Evolutionary conservation across 2,797 vertebrate genomes (phyloP).

Genomic region (Neosilurus hyrtlii): DNA sequence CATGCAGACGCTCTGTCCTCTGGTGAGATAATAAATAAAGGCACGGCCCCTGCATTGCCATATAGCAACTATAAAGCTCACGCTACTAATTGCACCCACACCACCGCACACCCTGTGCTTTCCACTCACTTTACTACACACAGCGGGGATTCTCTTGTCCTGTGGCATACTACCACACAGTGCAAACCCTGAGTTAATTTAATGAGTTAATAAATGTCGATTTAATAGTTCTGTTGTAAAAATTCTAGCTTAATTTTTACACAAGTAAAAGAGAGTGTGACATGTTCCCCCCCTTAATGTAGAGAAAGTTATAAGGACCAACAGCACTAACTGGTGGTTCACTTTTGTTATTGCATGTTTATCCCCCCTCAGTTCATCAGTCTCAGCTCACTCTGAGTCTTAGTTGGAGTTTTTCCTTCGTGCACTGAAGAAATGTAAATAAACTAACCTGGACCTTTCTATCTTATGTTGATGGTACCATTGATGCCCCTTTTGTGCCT

Average conservation of each 20-base stretch:
- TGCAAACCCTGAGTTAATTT: conserved; percentile 3
- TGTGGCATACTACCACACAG: conserved; percentile 1
- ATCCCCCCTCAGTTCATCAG: not conserved
- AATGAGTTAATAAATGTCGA: conserved; percentile 17
- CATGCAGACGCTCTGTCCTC: conserved; percentile 32
- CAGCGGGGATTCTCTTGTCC: not conserved
- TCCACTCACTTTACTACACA: conserved; percentile 9
- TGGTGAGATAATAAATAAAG: conserved; percentile 43
- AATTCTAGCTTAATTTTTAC: conserved; percentile 13
- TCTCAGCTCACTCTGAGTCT: not conserved
- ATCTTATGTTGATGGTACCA: no score
- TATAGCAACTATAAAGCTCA: conserved; percentile 24
- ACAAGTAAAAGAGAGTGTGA: not conserved
- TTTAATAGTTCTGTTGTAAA: conserved; percentile 21
- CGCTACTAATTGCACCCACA: conserved; percentile 29
- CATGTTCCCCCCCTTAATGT: not conserved
- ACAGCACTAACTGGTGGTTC: conserved; percentile 31
- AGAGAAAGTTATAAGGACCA: conserved; percentile 13
- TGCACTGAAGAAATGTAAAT: not conserved
- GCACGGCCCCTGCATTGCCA: conserved; percentile 29
- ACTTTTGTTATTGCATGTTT: conserved; percentile 16
- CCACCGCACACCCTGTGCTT: conserved; percentile 5
- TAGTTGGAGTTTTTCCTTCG: not conserved
- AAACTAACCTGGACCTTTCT: not conserved
- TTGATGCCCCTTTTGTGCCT: not conserved